phyloP scores from a whole-genome alignment of 2,113 vertebrate genomes.

The Corynorhinus townsendii region DNA sequence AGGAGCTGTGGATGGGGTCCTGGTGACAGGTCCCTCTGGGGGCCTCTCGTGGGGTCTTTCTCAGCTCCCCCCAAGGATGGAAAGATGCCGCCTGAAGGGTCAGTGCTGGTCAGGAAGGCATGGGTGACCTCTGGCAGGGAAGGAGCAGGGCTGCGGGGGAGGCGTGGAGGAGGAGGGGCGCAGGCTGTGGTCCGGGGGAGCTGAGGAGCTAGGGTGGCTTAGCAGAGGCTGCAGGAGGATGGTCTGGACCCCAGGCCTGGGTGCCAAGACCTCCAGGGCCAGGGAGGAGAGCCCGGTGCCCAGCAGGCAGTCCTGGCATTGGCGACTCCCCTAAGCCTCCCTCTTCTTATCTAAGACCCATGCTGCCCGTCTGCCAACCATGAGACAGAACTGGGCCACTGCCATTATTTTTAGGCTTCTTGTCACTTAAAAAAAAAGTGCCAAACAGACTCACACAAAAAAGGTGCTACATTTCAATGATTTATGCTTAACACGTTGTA shows the following conservation, averaged over 20 bases:
- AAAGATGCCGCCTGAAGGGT: not conserved
- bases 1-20: not conserved
- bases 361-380: constrained; percentile 11
- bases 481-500: not conserved
- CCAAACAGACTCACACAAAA: not conserved
- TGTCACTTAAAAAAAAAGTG: not conserved
- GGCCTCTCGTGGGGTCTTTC: not conserved
- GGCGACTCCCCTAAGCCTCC: not conserved
- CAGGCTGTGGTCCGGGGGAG: not conserved
- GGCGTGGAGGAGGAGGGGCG: not conserved
- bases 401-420: constrained; percentile 62
- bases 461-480: not conserved
- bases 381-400: constrained; percentile 64
- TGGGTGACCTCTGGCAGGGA: not conserved
- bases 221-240: not conserved
- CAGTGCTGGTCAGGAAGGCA: not conserved
- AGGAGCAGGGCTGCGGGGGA: not conserved
- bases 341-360: not conserved
- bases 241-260: not conserved
- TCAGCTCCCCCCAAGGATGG: not conserved
- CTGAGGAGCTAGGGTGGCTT: not conserved
- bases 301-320: not conserved
- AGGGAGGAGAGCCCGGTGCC: rapidly evolving
- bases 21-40: not conserved
- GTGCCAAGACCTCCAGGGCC: not conserved